These are phyloP conservation scores for Cydia amplana DNA, from an alignment of 1,140 invertebrate genomes.

Conservation along the genomic window DNA sequence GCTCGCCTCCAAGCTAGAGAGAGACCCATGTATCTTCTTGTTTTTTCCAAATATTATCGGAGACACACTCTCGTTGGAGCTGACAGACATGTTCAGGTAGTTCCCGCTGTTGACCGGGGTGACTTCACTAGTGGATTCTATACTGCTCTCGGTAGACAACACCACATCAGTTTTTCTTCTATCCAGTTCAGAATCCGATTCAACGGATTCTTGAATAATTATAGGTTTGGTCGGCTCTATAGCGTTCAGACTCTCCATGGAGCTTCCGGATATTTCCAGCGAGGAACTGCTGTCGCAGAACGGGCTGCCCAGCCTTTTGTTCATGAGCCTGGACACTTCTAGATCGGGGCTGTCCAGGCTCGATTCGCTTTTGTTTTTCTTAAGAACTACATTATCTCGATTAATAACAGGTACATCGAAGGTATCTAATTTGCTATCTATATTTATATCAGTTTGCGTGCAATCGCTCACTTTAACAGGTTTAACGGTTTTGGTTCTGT, in stretches of 20 bases:
- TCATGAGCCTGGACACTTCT: constrained; percentile 76
- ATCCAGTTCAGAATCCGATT: constrained; percentile 50
- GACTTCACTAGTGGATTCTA: constrained; percentile 69
- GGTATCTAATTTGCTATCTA: constrained; percentile 44
- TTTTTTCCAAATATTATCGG: constrained; percentile 74
- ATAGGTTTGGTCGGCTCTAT: constrained; percentile 44
- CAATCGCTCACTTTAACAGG: constrained; percentile 43
- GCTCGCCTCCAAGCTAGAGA: constrained; percentile 76
- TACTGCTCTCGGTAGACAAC: constrained; percentile 63
- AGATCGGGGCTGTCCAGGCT: constrained; percentile 77
- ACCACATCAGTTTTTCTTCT: constrained; percentile 49
- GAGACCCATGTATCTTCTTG: constrained; percentile 72
- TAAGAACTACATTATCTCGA: constrained; percentile 69
- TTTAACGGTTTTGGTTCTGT: constrained; percentile 49
- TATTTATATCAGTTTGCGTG: constrained; percentile 44
- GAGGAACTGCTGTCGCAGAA: constrained; percentile 76
- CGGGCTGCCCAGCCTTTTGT: constrained; percentile 58
- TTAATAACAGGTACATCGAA: constrained; percentile 59
- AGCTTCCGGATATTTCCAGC: constrained; percentile 75
- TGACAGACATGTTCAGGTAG: constrained; percentile 70
- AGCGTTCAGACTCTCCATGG: constrained; percentile 72
- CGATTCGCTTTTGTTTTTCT: constrained; percentile 77
- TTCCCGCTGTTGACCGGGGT: constrained; percentile 63
- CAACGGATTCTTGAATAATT: constrained; percentile 45
- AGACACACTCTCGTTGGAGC: constrained; percentile 76